phyloP scores from a whole-genome alignment of 2,113 vertebrate genomes.

The Pedionomus torquatus region DNA sequence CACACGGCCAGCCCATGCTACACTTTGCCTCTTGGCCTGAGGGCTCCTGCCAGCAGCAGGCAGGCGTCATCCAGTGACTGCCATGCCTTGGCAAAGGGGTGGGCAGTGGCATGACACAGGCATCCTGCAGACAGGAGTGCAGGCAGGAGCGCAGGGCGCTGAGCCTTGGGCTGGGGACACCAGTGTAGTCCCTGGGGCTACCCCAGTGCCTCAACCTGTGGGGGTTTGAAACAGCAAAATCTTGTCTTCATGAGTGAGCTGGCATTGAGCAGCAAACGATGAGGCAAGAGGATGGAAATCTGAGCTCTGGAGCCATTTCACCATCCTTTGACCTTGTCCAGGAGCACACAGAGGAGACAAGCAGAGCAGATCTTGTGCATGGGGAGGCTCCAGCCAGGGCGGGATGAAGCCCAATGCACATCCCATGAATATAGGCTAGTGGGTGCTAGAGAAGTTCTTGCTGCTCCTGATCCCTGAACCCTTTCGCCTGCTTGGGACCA shows the following conservation, averaged over 20 bases:
- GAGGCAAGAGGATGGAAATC: conserved; percentile 40
- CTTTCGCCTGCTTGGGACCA: accelerated
- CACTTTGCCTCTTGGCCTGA: accelerated
- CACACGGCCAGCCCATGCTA: accelerated
- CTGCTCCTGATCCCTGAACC: neutral
- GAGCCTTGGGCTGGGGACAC: neutral
- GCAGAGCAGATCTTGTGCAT: neutral
- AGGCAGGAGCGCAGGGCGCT: neutral
- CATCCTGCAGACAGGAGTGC: neutral
- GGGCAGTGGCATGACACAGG: neutral
- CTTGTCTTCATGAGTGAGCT: accelerated
- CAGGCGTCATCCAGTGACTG: accelerated
- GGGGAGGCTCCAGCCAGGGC: neutral
- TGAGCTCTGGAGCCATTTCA: conserved; percentile 17
- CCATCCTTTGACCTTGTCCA: neutral
- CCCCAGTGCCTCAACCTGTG: neutral
- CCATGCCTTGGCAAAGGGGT: accelerated
- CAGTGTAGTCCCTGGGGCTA: accelerated
- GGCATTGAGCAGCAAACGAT: neutral
- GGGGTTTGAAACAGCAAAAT: accelerated
- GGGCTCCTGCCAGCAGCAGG: neutral
- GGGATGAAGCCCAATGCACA: accelerated
- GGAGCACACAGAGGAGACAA: neutral
- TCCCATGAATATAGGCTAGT: neutral
- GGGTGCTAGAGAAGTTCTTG: neutral